A percentile compares a stretch with the other conserved stretches of the same genome.
phyloP scores from a whole-genome alignment of 2,113 vertebrate species.

The Hoplias malabaricus region DNA sequence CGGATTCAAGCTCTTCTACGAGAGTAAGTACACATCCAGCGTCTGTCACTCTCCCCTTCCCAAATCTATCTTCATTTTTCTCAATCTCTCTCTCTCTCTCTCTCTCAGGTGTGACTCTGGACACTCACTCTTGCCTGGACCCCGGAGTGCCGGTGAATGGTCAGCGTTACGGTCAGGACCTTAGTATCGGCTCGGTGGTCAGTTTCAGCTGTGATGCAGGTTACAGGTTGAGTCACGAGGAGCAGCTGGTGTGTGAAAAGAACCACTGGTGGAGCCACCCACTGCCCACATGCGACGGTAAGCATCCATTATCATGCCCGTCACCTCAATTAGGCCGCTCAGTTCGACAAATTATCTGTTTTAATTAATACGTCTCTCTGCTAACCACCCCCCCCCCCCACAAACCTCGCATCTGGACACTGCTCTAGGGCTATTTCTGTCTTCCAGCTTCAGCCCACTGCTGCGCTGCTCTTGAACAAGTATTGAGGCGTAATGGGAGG shows the following conservation, averaged over 20 bases:
- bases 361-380: slow-evolving; percentile 11
- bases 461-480: neutral
- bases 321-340: neutral
- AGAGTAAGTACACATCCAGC: slow-evolving; percentile 88
- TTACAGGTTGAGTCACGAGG: slow-evolving; percentile 90
- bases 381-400: neutral
- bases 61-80: slow-evolving; percentile 7
- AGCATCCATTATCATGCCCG: slow-evolving; percentile 38
- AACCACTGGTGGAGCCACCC: slow-evolving; percentile 97
- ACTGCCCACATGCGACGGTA: slow-evolving; percentile 94
- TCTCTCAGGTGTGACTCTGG: slow-evolving; percentile 88
- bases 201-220: slow-evolving; percentile 91
- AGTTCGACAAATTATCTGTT: neutral
- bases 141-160: slow-evolving; percentile 95
- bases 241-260: slow-evolving; percentile 90
- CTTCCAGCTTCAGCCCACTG: neutral
- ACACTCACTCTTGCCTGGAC: slow-evolving; percentile 94
- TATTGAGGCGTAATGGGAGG: no score
- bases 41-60: neutral
- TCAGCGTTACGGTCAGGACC: slow-evolving; percentile 83
- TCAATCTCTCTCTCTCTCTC: neutral
- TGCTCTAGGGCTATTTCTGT: neutral
- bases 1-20: slow-evolving; percentile 97
- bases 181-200: slow-evolving; percentile 91
- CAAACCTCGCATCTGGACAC: neutral